These are phyloP conservation scores for Trichechus manatus DNA, from an alignment of 2,113 vertebrate species.

Conservation along the genomic window DNA sequence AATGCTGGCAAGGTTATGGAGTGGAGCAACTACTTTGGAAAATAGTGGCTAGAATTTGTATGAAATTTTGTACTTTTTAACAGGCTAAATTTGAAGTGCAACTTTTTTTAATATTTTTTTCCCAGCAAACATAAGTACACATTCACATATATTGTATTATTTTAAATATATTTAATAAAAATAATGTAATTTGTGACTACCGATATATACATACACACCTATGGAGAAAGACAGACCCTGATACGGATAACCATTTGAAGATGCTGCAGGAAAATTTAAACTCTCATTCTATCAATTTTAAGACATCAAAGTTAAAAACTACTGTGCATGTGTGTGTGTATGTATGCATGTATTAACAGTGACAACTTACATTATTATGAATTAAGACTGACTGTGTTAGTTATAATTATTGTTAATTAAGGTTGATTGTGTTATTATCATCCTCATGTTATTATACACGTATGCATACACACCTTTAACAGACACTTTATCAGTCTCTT, in stretches of 20 bases:
- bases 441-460: background rate
- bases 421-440: background rate
- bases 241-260: background rate
- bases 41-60: background rate
- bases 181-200: no score
- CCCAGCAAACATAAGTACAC: background rate
- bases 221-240: background rate
- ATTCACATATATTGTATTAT: background rate
- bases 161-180: background rate
- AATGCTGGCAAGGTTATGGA: no score
- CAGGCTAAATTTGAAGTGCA: background rate
- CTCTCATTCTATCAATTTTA: background rate
- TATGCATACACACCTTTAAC: background rate
- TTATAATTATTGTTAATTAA: background rate
- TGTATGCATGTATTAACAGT: no score
- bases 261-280: background rate
- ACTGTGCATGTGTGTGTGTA: no score
- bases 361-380: no score
- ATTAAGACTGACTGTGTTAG: background rate
- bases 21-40: background rate
- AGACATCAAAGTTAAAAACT: background rate
- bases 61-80: background rate
- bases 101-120: no score
- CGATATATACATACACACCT: background rate
- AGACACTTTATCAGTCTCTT: background rate